Evolutionary conservation across 2,113 vertebrate genomes (phyloP).

Genomic region (Pogonocichla stellata): DNA sequence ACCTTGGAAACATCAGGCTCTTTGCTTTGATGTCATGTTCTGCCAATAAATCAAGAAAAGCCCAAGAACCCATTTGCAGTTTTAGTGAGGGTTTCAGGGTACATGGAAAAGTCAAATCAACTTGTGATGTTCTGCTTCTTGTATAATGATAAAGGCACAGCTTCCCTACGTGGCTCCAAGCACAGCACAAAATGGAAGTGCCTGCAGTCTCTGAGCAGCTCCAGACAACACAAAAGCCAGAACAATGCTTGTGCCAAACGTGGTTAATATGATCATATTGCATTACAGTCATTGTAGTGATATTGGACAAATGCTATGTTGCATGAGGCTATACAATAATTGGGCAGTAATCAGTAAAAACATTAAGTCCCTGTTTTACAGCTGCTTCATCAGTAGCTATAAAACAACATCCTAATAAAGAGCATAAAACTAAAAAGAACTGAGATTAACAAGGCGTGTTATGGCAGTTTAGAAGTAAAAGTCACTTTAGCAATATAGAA

Average conservation of each 20-base stretch:
- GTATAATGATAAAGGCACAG: neutral
- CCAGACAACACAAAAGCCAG: neutral
- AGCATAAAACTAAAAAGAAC: neutral
- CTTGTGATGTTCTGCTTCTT: neutral
- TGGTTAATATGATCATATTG: neutral
- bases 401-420: conserved; percentile 28
- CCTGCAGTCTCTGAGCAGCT: neutral
- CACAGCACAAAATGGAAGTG: conserved; percentile 15
- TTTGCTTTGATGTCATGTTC: neutral
- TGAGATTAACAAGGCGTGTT: neutral
- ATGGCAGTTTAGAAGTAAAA: conserved; percentile 18
- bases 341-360: conserved; percentile 35
- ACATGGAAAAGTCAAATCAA: neutral
- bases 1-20: neutral
- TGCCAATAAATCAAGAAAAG: conserved; percentile 21
- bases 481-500: conserved; percentile 17
- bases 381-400: neutral
- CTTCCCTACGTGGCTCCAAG: neutral
- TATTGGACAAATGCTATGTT: neutral
- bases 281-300: conserved; percentile 2
- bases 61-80: neutral
- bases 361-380: conserved; percentile 15
- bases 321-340: neutral
- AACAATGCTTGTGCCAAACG: neutral
- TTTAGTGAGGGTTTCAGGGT: neutral